Conservation (phyloP, 2,888 invertebrate species). For the Asteroscopus sphinx region DNA sequence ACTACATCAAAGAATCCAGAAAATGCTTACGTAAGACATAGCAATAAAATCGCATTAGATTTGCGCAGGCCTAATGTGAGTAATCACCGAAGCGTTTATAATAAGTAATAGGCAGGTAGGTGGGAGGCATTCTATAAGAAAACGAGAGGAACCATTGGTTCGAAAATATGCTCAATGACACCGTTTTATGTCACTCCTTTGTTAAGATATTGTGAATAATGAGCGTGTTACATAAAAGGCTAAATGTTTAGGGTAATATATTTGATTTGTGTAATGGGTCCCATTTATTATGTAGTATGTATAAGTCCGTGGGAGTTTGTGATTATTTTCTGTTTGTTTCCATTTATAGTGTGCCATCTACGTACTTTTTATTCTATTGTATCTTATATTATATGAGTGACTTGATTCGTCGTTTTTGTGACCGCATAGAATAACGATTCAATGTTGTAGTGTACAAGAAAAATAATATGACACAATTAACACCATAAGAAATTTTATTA, state of each 20-base stretch:
- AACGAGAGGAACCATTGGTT: slow-evolving; percentile 69
- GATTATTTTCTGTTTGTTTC: slow-evolving; percentile 17
- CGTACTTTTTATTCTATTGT: slow-evolving; percentile 28
- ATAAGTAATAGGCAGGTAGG: slow-evolving; percentile 62
- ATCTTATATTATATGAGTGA: slow-evolving; percentile 11
- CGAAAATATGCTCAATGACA: slow-evolving; percentile 67
- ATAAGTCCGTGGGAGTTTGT: slow-evolving; percentile 6
- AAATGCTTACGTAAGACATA: slow-evolving; percentile 12
- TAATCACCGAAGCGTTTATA: slow-evolving; percentile 69
- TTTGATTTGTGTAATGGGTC: slow-evolving; percentile 31
- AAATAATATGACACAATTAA: no score
- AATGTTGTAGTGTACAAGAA: no score
- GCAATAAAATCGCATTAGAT: slow-evolving; percentile 58
- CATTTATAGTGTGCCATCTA: background rate
- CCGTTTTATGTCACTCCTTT: slow-evolving; percentile 49
- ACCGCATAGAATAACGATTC: no score
- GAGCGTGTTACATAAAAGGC: slow-evolving; percentile 30
- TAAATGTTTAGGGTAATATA: slow-evolving; percentile 31
- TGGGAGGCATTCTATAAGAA: slow-evolving; percentile 71
- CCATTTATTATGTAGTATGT: slow-evolving; percentile 26
- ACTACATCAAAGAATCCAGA: background rate
- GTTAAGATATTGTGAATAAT: slow-evolving; percentile 44
- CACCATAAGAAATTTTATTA: no score
- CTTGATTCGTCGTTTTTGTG: background rate
- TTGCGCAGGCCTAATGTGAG: slow-evolving; percentile 63